Conservation (phyloP, 2,888 invertebrate genomes). For the Entomobrya multifasciata region DNA sequence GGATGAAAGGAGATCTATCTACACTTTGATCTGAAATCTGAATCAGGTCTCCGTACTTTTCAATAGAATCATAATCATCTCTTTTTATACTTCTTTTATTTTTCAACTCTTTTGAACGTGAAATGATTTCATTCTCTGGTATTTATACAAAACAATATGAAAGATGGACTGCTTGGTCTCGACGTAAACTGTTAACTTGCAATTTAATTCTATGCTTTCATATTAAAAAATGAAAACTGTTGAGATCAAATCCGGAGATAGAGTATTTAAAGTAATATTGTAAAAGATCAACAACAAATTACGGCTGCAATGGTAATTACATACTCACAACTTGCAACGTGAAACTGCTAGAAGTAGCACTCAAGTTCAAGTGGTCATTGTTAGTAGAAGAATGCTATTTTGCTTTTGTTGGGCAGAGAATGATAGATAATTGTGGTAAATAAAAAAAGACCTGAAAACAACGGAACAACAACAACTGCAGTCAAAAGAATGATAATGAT, state of each 20-base stretch:
- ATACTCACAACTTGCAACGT: background rate
- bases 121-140: background rate
- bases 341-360: slow-evolving; percentile 12
- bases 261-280: no score
- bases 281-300: no score
- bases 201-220: no score
- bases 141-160: background rate
- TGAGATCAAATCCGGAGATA: no score
- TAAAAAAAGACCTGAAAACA: slow-evolving; percentile 45
- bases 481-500: slow-evolving; percentile 51
- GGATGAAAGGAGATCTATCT: slow-evolving; percentile 29
- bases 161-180: no score
- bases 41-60: slow-evolving; percentile 50
- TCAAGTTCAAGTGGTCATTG: slow-evolving; percentile 27
- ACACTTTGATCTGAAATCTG: slow-evolving; percentile 41
- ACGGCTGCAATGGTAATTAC: no score
- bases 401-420: slow-evolving; percentile 32
- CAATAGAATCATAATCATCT: slow-evolving; percentile 53
- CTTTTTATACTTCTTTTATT: background rate
- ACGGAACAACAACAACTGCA: slow-evolving; percentile 37
- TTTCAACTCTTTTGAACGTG: background rate
- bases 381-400: background rate
- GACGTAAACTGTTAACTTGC: no score
- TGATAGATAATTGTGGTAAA: background rate
- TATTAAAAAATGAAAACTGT: no score